phyloP scores from a whole-genome alignment of 2,113 vertebrate species.

The Heteronetta atricapilla region DNA sequence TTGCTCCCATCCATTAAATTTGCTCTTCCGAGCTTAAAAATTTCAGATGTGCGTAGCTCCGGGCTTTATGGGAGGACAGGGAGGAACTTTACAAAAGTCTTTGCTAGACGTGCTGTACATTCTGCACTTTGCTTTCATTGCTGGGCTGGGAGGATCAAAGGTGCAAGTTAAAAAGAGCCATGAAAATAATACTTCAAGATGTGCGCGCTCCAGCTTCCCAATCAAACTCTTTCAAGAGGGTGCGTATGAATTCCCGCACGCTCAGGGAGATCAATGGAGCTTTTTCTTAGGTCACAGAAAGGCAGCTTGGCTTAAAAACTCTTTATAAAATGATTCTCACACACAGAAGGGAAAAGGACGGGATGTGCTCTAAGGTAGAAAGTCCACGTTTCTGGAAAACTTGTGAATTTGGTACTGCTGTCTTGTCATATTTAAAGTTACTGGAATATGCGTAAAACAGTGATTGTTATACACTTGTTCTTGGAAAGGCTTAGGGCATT shows the following conservation, averaged over 20 bases:
- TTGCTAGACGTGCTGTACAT: background rate
- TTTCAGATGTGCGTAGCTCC: background rate
- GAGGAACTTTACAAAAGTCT: background rate
- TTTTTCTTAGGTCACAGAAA: background rate
- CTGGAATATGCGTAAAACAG: background rate
- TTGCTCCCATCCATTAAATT: background rate
- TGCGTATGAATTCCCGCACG: fast-evolving
- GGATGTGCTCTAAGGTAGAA: background rate
- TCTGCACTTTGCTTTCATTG: background rate
- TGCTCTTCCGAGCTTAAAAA: background rate
- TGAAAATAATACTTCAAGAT: background rate
- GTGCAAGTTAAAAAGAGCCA: background rate
- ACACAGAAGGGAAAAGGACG: fast-evolving
- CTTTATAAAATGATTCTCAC: background rate
- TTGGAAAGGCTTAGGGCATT: too few relatives aligned
- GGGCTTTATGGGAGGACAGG: background rate
- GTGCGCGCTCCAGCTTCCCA: background rate
- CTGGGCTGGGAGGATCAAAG: background rate
- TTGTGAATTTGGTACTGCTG: background rate
- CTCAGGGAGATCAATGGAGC: background rate
- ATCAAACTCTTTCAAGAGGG: background rate
- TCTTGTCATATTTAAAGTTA: background rate
- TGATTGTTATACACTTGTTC: background rate
- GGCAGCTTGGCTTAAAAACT: background rate
- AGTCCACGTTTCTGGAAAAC: background rate